Base-by-base conservation (phyloP, 1,140 invertebrate genomes). In the Temnothorax curvispinosus region DNA sequence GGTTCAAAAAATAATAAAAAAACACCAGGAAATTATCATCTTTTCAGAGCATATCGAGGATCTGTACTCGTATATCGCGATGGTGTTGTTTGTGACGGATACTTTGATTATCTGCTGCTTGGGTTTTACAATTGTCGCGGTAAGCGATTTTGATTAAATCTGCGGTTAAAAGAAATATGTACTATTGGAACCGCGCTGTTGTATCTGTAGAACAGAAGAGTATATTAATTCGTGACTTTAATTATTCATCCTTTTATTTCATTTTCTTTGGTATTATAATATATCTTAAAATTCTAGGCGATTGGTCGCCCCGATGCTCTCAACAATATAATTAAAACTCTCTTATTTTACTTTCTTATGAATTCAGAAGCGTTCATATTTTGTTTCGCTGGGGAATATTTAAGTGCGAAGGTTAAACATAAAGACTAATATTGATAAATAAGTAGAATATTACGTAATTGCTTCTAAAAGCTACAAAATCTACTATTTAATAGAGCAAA, bases 371-470 rank as follows among this genome's bases (percentile, higher is more conserved):
- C 88, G 15, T 84, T 89, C 32, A 64, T 52, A 50, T 80, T 85
- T 35, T 90, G 78, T 41, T 90, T 87, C 18, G 80, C 78, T 2
- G 89, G 87, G 15, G 85, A 89, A 87, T 90, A 89, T 41, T 58
- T 89, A 9, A 87, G 60, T 35, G 18, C 44, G 8, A 85, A 78
- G 38, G 87, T 89, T 67, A 88, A 21, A 54, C 6, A 44, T 69
- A 18, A 8, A 11, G 35, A 65, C 0, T 0, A 58, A 81, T 69
- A 41, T 56, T 27, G 8, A 65, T 35, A 38, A 50, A 52, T 41
- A 47, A 27, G 7, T 0, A 18, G 41, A 75, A 76, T 58, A 50
- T 58, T 27, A 76, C 0, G 15, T 75, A 58, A 27, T 32, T 75
- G 3, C 1, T 27, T 75, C 11, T 38, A 3, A 74, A 41, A 58